Evolutionary conservation across 2,113 vertebrate genomes (phyloP).

Genomic region (Synodontis membranacea): DNA sequence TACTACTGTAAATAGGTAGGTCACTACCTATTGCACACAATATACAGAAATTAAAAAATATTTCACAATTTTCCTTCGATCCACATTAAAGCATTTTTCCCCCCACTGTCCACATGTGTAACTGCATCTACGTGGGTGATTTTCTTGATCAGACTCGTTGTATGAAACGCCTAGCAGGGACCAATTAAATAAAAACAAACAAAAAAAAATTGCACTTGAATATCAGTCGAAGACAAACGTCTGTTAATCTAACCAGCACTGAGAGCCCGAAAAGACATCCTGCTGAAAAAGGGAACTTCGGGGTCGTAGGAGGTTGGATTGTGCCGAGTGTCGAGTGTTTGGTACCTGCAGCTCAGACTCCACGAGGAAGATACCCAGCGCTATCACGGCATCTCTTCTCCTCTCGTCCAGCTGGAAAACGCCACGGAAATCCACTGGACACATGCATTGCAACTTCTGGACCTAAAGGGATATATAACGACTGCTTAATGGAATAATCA

Average conservation of each 20-base stretch:
- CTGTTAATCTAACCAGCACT: neutral
- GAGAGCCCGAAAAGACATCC: neutral
- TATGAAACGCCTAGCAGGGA: neutral
- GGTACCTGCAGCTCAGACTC: conserved; percentile 93
- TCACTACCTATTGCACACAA: too few species aligned
- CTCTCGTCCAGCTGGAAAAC: conserved; percentile 95
- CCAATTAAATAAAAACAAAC: too few species aligned
- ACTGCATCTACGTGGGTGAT: neutral
- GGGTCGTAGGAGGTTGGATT: neutral
- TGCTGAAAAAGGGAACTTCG: neutral
- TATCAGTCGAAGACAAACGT: neutral
- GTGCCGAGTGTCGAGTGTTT: neutral
- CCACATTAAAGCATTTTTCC: too few species aligned
- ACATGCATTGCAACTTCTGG: conserved; percentile 98
- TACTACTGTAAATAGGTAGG: too few species aligned
- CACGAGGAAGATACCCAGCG: conserved; percentile 92
- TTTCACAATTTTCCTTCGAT: too few species aligned
- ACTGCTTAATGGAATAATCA: neutral
- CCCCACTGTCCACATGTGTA: too few species aligned
- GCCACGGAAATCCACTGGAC: conserved; percentile 92
- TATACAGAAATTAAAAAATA: too few species aligned
- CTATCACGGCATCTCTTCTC: conserved; percentile 93
- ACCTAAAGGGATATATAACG: conserved; percentile 71
- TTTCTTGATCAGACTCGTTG: neutral
- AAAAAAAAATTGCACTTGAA: neutral